These are phyloP conservation scores for Drosophila leonis DNA, from an alignment of 2,888 invertebrate species.

Conservation along the genomic window DNA sequence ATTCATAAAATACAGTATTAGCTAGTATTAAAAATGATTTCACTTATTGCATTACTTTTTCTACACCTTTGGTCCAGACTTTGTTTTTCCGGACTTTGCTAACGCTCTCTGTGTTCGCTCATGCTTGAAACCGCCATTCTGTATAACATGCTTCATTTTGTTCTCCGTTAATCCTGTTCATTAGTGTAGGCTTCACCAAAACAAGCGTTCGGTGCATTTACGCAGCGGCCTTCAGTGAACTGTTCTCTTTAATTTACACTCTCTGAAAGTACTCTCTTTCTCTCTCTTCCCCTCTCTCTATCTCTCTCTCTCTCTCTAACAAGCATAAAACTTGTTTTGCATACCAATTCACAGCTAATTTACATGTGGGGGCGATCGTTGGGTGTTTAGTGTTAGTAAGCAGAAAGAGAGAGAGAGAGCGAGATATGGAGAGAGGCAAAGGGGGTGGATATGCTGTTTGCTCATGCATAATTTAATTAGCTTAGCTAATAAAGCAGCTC, in stretches of 20 bases:
- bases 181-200: background rate
- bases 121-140: background rate
- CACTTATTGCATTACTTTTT: background rate
- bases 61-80: too few species aligned
- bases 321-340: conserved; percentile 20
- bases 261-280: background rate
- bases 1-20: background rate
- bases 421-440: background rate
- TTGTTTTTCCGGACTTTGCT: too few species aligned
- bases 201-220: background rate
- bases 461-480: conserved; percentile 56
- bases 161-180: background rate
- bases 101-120: too few species aligned
- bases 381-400: background rate
- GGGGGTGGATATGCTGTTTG: background rate
- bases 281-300: background rate
- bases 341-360: conserved; percentile 17
- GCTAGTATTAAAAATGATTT: background rate
- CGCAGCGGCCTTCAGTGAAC: conserved; percentile 7
- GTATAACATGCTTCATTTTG: background rate
- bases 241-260: conserved; percentile 18
- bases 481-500: conserved; percentile 41
- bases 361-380: conserved; percentile 19
- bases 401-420: background rate
- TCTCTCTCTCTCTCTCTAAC: conserved; percentile 6